These are phyloP conservation scores for Microctonus hyperodae DNA, from an alignment of 2,888 invertebrate species.

Conservation along the genomic window DNA sequence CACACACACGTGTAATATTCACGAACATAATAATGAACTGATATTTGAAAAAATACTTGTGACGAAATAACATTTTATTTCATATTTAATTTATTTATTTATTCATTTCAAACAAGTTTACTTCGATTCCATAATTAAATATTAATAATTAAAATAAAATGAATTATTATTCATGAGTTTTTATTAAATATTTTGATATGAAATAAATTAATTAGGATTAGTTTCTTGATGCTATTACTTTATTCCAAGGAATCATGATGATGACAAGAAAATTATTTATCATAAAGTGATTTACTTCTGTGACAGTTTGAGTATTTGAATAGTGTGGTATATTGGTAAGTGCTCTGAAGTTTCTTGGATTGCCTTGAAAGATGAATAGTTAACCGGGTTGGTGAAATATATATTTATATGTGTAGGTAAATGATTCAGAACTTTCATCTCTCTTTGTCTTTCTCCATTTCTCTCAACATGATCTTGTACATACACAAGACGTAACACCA, in stretches of 20 bases:
- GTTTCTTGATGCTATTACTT: too few species aligned
- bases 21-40: too few species aligned
- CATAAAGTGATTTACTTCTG: background rate
- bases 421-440: slow-evolving; percentile 35
- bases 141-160: too few species aligned
- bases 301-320: slow-evolving; percentile 45
- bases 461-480: slow-evolving; percentile 21
- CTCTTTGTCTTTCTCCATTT: slow-evolving; percentile 38
- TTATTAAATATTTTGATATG: too few species aligned
- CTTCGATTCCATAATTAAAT: background rate
- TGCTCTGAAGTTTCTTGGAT: slow-evolving; percentile 47
- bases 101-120: background rate
- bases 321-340: slow-evolving; percentile 31
- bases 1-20: background rate
- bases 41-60: background rate
- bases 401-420: slow-evolving; percentile 6
- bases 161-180: too few species aligned
- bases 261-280: slow-evolving; percentile 1
- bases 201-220: too few species aligned
- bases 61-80: background rate
- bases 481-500: slow-evolving; percentile 8
- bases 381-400: slow-evolving; percentile 31
- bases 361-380: slow-evolving; percentile 52
- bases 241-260: background rate
- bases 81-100: background rate